Base-by-base conservation (phyloP, 2,113 vertebrate species). In the Oxyura jamaicensis region DNA sequence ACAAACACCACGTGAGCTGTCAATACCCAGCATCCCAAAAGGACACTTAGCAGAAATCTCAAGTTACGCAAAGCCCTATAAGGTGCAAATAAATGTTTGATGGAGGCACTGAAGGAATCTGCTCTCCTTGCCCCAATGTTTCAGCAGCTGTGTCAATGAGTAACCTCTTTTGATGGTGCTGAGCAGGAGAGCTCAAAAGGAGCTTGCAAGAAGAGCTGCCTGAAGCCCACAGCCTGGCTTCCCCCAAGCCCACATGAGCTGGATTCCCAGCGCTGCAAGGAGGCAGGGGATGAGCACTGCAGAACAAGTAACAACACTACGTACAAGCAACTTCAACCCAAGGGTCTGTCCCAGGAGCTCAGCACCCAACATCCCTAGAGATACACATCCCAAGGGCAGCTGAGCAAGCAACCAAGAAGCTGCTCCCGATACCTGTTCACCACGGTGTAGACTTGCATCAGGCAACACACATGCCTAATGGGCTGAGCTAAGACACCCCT, bases 1-100 rank as follows among this genome's bases (percentile, higher is more conserved):
- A 67, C 20, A 83, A 88, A 48, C 3, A 5, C 22, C 31, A 33
- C 0, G 0, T 8, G 20, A 44, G 13, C 25, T 55, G 4, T 46
- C 42, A 83, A 50, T 10, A 73, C 52, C 53, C 8, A n/a, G 10
- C 3, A 3, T 66, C 69, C 83, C 42, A 50, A 71, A 76, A 84
- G 2, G 11, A 81, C 81, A 84, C 2, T 0, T 3, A 72, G 59
- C 4, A 56, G 46, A 56, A 66, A 44, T 33, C 59, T 53, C 53
- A 91, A n/a, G 17, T 26, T 56, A 84, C 8, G 29, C 10, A 5
- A 15, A 55, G 29, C 21, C 53, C 10, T 52, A 9, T 18, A 26
- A 35, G 12, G 8, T 60, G 28, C 18, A 56, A 53, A 67, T 33
- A 28, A 63, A 91, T 7, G 4, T 4, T 65, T 58, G 36, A 1